Evolutionary conservation across 2,888 invertebrate species (phyloP).

Genomic region (Saturnia japonica): DNA sequence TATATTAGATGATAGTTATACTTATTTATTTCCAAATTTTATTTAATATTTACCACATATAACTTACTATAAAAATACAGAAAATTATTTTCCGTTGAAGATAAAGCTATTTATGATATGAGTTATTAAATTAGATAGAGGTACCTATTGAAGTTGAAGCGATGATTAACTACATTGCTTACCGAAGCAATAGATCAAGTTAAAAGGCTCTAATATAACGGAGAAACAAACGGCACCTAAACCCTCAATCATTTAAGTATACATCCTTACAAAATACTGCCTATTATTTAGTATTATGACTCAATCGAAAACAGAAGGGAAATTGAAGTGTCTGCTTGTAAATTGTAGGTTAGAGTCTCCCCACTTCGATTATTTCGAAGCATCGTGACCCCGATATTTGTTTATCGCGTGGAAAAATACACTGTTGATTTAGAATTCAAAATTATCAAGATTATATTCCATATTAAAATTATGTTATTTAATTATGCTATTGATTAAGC

Average conservation of each 20-base stretch:
- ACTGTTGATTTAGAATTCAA: neutral
- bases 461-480: neutral
- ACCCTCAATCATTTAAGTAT: slow-evolving; percentile 62
- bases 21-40: neutral
- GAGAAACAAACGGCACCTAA: slow-evolving; percentile 50
- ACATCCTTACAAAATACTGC: slow-evolving; percentile 62
- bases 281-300: slow-evolving; percentile 69
- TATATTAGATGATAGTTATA: neutral
- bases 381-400: slow-evolving; percentile 14
- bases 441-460: neutral
- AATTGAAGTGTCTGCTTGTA: slow-evolving; percentile 64
- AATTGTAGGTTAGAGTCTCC: slow-evolving; percentile 64
- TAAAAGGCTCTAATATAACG: slow-evolving; percentile 48
- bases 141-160: neutral
- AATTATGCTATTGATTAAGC: neutral
- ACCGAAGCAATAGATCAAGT: slow-evolving; percentile 65
- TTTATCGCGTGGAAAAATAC: slow-evolving; percentile 12
- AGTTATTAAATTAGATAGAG: neutral
- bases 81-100: neutral
- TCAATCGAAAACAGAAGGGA: slow-evolving; percentile 68
- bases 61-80: neutral
- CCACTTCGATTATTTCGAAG: slow-evolving; percentile 33
- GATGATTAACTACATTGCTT: slow-evolving; percentile 33
- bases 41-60: neutral
- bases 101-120: neutral